A percentile compares a stretch with the other conserved stretches of the same genome.
These are phyloP conservation scores for Drosophila punjabiensis DNA, from an alignment of 1,140 invertebrate genomes.

Conservation along the genomic window DNA sequence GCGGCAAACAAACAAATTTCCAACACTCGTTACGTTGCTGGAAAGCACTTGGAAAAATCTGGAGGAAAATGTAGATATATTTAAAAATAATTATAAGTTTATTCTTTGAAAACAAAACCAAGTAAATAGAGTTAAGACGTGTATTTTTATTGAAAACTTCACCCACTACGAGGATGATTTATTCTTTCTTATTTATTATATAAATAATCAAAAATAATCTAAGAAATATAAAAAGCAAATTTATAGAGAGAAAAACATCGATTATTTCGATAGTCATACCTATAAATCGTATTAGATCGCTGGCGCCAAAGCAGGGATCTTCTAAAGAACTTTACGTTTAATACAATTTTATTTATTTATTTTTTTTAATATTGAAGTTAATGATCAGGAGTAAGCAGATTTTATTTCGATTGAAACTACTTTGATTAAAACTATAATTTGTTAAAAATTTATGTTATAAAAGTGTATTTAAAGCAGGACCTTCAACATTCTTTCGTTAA, in stretches of 20 bases:
- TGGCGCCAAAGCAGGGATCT: no score
- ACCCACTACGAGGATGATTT: background rate
- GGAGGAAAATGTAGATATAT: background rate
- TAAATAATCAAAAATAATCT: background rate
- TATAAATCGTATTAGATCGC: no score
- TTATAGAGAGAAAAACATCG: background rate
- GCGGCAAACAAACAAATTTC: slow-evolving; percentile 59
- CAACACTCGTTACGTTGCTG: slow-evolving; percentile 39
- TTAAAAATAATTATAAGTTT: background rate
- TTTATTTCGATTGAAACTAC: background rate
- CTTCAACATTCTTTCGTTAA: background rate
- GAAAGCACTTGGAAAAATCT: slow-evolving; percentile 8
- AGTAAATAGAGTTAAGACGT: no score
- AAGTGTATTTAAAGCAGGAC: background rate
- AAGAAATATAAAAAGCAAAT: background rate
- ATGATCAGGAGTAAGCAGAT: no score
- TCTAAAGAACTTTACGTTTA: no score
- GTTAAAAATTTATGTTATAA: background rate
- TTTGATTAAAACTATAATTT: no score
- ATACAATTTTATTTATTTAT: no score
- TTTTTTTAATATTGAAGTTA: no score
- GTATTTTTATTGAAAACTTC: background rate
- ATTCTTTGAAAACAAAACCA: no score
- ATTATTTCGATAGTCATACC: no score
- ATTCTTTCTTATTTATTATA: background rate